Evolutionary conservation across 1,140 invertebrate genomes (phyloP).

Genomic region (Aphaenogaster floridana): DNA sequence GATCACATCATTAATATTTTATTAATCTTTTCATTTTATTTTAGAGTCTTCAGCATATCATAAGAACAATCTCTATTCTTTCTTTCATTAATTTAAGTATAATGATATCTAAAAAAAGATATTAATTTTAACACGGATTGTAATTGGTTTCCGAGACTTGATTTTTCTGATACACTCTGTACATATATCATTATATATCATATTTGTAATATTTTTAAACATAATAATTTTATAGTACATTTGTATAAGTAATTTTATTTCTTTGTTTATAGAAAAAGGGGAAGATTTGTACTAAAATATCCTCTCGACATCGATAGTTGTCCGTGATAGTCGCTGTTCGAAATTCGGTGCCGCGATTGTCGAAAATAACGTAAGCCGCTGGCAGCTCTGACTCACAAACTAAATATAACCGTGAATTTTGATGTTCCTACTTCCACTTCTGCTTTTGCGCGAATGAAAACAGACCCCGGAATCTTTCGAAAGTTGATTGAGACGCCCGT

Average conservation of each 20-base stretch:
- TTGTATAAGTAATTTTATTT: background rate
- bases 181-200: background rate
- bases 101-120: background rate
- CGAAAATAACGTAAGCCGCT: conserved; percentile 68
- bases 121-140: background rate
- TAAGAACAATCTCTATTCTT: background rate
- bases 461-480: background rate
- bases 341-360: conserved; percentile 29
- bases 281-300: background rate
- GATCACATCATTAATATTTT: background rate
- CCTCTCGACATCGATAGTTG: background rate
- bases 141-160: too few relatives aligned
- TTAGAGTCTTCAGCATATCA: background rate
- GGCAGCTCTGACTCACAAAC: conserved; percentile 69
- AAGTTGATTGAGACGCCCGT: conserved; percentile 47
- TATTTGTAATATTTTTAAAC: background rate
- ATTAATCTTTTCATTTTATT: conserved; percentile 12
- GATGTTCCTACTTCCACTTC: conserved; percentile 29
- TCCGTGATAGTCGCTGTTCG: conserved; percentile 18
- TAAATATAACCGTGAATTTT: conserved; percentile 77
- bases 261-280: background rate
- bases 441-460: conserved; percentile 39
- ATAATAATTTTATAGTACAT: background rate
- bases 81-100: background rate
- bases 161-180: background rate